Percentiles rank a stretch among this genome's conserved stretches.
These are phyloP conservation scores for Ammospiza nelsoni DNA, from an alignment of 2,113 vertebrate species.

Conservation along the genomic window DNA sequence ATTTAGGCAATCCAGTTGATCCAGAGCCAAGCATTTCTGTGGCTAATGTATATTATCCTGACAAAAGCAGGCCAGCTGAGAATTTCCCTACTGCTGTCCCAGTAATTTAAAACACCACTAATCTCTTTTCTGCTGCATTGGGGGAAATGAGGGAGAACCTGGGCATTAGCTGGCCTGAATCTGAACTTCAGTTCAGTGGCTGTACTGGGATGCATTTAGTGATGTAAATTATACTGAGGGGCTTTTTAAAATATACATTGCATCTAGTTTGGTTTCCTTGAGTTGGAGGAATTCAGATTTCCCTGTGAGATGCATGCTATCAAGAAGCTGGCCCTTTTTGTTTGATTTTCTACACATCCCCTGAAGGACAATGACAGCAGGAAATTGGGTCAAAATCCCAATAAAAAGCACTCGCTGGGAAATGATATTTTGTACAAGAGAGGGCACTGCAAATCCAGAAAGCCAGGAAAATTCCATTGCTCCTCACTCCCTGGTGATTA, in stretches of 20 bases:
- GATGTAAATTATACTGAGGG: not conserved
- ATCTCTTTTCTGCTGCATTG: not conserved
- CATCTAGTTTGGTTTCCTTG: not conserved
- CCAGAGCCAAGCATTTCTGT: slow-evolving; percentile 27
- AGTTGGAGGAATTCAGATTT: not conserved
- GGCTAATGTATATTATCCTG: not conserved
- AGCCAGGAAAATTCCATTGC: slow-evolving; percentile 52
- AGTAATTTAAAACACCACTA: not conserved
- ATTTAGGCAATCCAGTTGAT: slow-evolving; percentile 25
- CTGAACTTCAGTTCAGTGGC: not conserved
- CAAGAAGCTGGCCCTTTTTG: not conserved
- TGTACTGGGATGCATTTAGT: not conserved
- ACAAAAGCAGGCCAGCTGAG: slow-evolving; percentile 34
- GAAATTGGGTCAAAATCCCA: slow-evolving; percentile 32
- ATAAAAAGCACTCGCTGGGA: not conserved
- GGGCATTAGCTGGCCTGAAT: not conserved
- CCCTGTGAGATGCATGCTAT: not conserved
- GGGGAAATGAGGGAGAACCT: not conserved
- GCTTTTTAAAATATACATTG: accelerated
- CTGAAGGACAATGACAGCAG: not conserved
- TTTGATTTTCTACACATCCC: not conserved
- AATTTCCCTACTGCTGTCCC: not conserved
- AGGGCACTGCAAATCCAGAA: slow-evolving; percentile 47
- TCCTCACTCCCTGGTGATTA: slow-evolving; percentile 29
- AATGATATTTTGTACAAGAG: slow-evolving; percentile 48